Conservation (phyloP, 53 echinoderm and acorn worm species). For the Echinometra lucunter region DNA sequence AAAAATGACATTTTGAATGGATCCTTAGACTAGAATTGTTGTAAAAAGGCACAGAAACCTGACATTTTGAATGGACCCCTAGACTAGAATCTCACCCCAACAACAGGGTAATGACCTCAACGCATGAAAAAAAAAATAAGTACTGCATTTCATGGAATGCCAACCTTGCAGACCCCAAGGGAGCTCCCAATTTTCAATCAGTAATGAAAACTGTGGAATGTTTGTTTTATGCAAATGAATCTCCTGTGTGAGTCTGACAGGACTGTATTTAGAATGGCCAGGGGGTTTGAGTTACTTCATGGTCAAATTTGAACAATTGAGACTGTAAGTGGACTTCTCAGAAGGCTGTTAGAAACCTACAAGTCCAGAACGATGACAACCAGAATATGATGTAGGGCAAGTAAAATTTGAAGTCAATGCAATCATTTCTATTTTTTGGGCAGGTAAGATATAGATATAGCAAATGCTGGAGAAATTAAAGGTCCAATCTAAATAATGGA, state of each 20-base stretch:
- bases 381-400: not conserved
- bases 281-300: conserved; percentile 10
- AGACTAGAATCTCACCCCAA: not conserved
- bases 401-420: too few relatives aligned
- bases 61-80: not conserved
- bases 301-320: conserved; percentile 19
- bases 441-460: too few relatives aligned
- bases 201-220: conserved; percentile 45
- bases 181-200: not conserved
- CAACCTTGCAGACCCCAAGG: conserved; percentile 24
- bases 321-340: not conserved
- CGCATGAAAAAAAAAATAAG: not conserved
- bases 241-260: not conserved
- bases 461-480: too few relatives aligned
- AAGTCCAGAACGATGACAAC: not conserved
- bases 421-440: too few relatives aligned
- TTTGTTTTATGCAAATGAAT: conserved; percentile 46
- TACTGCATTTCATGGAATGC: not conserved
- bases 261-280: conserved; percentile 24
- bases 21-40: not conserved
- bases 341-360: not conserved
- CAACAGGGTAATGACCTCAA: conserved; percentile 7
- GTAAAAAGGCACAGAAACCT: not conserved
- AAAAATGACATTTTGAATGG: not conserved
- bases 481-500: too few relatives aligned